Evolutionary conservation across 2,113 vertebrate genomes (phyloP).

Genomic region (Dipodomys spectabilis): DNA sequence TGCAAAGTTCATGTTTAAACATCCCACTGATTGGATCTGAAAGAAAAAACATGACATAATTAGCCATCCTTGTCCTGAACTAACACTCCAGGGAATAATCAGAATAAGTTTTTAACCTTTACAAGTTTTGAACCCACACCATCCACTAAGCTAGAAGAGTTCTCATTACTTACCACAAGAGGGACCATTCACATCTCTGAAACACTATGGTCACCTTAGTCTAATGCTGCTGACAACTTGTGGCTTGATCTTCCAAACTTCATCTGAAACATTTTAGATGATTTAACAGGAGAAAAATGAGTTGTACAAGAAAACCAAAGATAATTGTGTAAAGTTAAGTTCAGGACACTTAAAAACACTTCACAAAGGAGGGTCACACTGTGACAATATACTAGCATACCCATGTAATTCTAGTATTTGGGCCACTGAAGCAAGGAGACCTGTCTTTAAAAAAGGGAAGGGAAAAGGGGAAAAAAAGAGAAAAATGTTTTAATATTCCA

Average conservation of each 20-base stretch:
- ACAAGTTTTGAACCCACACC: background rate
- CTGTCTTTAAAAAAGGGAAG: background rate
- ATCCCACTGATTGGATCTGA: background rate
- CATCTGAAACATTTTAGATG: background rate
- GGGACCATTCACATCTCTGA: conserved; percentile 53
- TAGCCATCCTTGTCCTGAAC: background rate
- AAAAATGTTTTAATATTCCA: no score
- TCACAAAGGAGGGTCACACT: background rate
- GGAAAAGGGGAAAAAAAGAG: no score
- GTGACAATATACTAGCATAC: no score
- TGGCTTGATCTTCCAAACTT: background rate
- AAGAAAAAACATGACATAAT: conserved; percentile 39
- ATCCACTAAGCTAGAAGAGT: conserved; percentile 9
- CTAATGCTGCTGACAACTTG: background rate
- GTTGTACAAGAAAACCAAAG: conserved; percentile 15
- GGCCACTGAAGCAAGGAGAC: background rate
- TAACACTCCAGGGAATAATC: conserved; percentile 2
- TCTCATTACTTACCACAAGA: conserved; percentile 50
- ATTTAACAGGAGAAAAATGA: conserved; percentile 34
- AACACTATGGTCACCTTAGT: background rate
- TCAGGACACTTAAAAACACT: conserved; percentile 6
- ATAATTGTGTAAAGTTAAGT: background rate
- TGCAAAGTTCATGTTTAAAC: background rate
- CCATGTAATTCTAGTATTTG: background rate
- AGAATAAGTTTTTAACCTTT: conserved; percentile 28